Evolutionary conservation across 1,140 invertebrate genomes (phyloP).

Genomic region (Atta colombica): DNA sequence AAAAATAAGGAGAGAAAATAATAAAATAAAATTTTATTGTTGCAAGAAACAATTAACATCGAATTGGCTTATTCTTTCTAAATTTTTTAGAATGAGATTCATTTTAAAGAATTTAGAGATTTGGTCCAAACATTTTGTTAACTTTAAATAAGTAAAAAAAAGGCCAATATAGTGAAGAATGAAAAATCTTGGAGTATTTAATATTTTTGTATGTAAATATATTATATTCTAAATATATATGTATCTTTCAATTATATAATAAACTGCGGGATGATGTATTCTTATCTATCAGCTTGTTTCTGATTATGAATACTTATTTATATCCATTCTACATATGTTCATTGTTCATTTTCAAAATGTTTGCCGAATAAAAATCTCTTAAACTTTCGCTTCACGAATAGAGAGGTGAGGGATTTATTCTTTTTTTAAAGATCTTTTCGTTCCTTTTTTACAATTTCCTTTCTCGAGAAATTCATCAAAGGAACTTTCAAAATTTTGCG

Average conservation of each 20-base stretch:
- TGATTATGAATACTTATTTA: no score
- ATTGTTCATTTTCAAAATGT: neutral
- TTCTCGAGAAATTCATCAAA: conserved; percentile 29
- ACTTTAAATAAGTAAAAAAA: no score
- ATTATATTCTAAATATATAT: no score
- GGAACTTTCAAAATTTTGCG: neutral
- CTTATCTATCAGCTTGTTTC: no score
- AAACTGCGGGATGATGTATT: no score
- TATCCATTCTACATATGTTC: neutral
- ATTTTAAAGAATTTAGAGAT: no score
- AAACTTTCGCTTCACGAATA: conserved; percentile 14
- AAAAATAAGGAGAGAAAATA: neutral
- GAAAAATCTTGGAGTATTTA: no score
- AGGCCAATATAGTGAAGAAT: no score
- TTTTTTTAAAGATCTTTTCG: conserved; percentile 6
- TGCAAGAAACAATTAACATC: neutral
- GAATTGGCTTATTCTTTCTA: neutral
- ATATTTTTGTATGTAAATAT: no score
- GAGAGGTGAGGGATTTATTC: neutral
- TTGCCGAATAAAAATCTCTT: neutral
- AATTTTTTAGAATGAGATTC: neutral
- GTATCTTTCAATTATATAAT: no score
- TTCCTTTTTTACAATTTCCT: conserved; percentile 5
- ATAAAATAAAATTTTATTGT: neutral
- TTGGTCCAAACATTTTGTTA: no score